These are phyloP conservation scores for Psophia crepitans DNA, from an alignment of 2,113 vertebrate species.

Conservation along the genomic window DNA sequence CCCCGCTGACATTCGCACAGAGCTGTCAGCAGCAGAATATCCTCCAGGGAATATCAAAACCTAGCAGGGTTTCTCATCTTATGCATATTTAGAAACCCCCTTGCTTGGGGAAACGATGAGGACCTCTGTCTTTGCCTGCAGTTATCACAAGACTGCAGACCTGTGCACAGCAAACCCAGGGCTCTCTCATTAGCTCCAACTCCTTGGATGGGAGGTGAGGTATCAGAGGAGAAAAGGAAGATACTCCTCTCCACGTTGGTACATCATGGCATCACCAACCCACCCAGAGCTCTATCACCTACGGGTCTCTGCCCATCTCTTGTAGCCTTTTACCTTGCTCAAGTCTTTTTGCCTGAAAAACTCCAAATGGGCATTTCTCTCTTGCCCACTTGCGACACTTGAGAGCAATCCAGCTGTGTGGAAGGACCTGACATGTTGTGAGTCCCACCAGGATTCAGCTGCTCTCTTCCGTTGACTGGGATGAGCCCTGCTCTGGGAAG, in stretches of 20 bases:
- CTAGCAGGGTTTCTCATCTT: neutral
- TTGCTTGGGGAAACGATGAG: neutral
- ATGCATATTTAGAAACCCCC: neutral
- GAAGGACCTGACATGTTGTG: neutral
- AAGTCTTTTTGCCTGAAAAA: neutral
- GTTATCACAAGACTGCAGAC: neutral
- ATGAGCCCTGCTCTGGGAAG: neutral
- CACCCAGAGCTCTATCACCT: neutral
- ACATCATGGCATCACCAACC: neutral
- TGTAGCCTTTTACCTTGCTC: neutral
- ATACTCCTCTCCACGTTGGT: neutral
- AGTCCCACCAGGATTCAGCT: neutral
- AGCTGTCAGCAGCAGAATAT: conserved; percentile 16
- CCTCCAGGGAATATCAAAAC: conserved; percentile 26
- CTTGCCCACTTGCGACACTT: neutral
- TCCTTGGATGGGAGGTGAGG: neutral
- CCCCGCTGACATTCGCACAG: neutral
- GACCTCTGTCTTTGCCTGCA: neutral
- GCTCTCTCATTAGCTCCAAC: neutral
- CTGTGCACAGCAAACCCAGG: neutral
- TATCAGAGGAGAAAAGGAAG: neutral
- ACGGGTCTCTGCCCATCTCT: neutral
- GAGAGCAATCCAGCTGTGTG: neutral
- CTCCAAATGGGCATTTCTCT: neutral
- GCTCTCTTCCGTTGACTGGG: neutral